Evolutionary conservation across 2,888 invertebrate species (phyloP).

Genomic region (Drosophila vallismaia): DNA sequence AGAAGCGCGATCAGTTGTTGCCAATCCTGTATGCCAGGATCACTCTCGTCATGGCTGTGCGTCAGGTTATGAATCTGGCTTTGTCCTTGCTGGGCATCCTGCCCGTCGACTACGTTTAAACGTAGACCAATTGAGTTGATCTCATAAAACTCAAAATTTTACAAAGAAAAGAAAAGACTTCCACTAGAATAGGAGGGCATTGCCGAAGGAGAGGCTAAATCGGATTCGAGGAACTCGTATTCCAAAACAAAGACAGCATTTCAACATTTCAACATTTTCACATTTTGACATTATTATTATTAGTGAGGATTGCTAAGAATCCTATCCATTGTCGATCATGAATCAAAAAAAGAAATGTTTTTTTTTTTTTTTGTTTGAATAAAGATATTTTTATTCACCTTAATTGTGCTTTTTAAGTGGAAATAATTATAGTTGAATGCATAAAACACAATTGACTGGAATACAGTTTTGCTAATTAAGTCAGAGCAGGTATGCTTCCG

Average conservation of each 20-base stretch:
- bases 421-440: background rate
- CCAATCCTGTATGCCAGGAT: slow-evolving; percentile 89
- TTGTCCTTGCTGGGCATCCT: slow-evolving; percentile 88
- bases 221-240: background rate
- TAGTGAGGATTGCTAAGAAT: too few species aligned
- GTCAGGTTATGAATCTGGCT: slow-evolving; percentile 87
- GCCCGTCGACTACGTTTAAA: slow-evolving; percentile 88
- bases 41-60: slow-evolving; percentile 87
- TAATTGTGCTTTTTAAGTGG: background rate
- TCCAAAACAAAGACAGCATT: too few species aligned
- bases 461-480: background rate
- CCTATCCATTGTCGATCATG: background rate
- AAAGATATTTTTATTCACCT: slow-evolving; percentile 1
- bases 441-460: background rate
- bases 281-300: too few species aligned
- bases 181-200: background rate
- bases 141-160: background rate
- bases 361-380: background rate
- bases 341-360: background rate
- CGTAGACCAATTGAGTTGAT: background rate
- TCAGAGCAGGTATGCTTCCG: too few species aligned
- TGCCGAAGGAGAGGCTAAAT: background rate
- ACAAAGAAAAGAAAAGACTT: background rate
- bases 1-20: slow-evolving; percentile 88
- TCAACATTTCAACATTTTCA: too few species aligned